These are phyloP conservation scores for Pterois miles DNA, from an alignment of 2,797 vertebrate genomes.

Conservation along the genomic window DNA sequence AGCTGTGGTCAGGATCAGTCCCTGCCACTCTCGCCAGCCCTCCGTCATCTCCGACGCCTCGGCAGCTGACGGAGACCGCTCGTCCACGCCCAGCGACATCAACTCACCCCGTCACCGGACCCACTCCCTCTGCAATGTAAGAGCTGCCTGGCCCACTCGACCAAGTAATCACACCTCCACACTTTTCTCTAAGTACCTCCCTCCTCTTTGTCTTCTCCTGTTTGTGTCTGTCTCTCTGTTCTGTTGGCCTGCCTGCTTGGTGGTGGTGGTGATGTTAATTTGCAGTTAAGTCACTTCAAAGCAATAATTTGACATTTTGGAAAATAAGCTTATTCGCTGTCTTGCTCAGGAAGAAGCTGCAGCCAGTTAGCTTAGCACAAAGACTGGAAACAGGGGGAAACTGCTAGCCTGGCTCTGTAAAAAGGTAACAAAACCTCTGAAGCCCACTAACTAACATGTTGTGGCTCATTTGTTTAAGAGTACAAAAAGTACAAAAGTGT, in stretches of 20 bases:
- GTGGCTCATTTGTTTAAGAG: no score
- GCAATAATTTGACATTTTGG: conserved; percentile 2
- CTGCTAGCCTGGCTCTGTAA: no score
- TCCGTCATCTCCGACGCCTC: conserved; percentile 96
- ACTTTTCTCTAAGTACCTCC: conserved; percentile 48
- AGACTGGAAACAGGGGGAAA: not conserved
- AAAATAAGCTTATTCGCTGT: not conserved
- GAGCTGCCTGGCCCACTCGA: conserved; percentile 81
- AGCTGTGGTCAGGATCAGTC: conserved; percentile 94
- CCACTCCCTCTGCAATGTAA: conserved; percentile 99
- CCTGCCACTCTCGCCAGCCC: conserved; percentile 95
- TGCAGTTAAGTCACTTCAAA: conserved; percentile 11
- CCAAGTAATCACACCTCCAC: conserved; percentile 79
- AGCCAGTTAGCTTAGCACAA: not conserved
- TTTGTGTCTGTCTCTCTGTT: conserved; percentile 55
- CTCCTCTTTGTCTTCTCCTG: conserved; percentile 30
- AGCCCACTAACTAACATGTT: no score
- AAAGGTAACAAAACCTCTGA: no score
- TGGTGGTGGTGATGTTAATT: conserved; percentile 42
- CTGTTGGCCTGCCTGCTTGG: conserved; percentile 50
- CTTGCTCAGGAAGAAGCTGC: not conserved
- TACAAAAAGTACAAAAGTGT: no score
- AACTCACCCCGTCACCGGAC: conserved; percentile 98
- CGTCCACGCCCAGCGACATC: conserved; percentile 96
- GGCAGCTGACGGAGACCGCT: conserved; percentile 92